Evolutionary conservation across 1,140 invertebrate genomes (phyloP).

Genomic region (Bombyx mori): DNA sequence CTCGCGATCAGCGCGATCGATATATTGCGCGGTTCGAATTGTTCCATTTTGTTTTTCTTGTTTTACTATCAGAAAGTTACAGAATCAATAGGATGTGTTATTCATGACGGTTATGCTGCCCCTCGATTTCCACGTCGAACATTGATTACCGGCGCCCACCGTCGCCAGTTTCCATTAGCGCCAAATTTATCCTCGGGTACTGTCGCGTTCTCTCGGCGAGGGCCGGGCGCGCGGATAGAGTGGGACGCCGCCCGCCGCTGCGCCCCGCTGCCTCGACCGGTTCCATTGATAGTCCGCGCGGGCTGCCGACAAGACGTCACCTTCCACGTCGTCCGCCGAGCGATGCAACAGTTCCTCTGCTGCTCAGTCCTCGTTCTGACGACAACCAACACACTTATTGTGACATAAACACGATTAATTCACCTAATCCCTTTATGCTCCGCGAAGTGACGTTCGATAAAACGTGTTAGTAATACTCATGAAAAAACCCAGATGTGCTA

Average conservation of each 20-base stretch:
- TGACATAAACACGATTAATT: slow-evolving; percentile 23
- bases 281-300: slow-evolving; percentile 67
- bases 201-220: slow-evolving; percentile 45
- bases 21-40: background rate
- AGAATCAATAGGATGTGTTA: no score
- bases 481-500: slow-evolving; percentile 31
- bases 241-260: slow-evolving; percentile 20
- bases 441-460: slow-evolving; percentile 19
- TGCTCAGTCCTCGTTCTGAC: slow-evolving; percentile 29
- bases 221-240: slow-evolving; percentile 42
- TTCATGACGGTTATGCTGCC: slow-evolving; percentile 12
- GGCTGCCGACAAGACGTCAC: slow-evolving; percentile 51
- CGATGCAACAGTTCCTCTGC: slow-evolving; percentile 27
- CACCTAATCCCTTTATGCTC: background rate
- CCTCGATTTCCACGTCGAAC: slow-evolving; percentile 60
- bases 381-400: slow-evolving; percentile 37
- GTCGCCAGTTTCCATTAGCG: slow-evolving; percentile 60
- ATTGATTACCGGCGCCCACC: slow-evolving; percentile 66
- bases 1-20: background rate
- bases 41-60: no score
- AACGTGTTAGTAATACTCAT: slow-evolving; percentile 6
- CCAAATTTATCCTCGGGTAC: slow-evolving; percentile 64
- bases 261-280: slow-evolving; percentile 13
- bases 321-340: slow-evolving; percentile 31
- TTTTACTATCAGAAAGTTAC: no score